Base-by-base conservation (phyloP, 2,113 vertebrate species). In the Zapornia atra region DNA sequence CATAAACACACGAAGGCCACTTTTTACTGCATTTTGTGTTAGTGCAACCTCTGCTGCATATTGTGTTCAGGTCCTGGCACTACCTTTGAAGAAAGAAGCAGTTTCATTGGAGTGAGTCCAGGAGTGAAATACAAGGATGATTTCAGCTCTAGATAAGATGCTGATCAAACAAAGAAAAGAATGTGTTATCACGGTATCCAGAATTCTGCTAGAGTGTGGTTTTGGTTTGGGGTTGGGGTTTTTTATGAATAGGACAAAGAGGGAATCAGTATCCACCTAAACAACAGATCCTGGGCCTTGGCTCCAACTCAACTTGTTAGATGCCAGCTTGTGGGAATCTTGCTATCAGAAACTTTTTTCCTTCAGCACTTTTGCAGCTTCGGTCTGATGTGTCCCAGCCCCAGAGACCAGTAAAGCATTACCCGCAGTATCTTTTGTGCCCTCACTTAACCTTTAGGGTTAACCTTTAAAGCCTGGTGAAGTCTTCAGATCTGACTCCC, bases 51-150 rank as follows among this genome's bases (percentile, higher is more conserved):
- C 59, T 91, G 76, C 76, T 56, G 12, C 40, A 18, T 19, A 15
- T 24, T 75, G 48, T 71, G 24, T 61, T 91, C 86, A 84, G 57
- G 14, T 4, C 91, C n/a, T 70, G 57, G 25, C 48, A 38, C 38
- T 95, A 24, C 26, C 42, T 92, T 64, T 94, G 38, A 88, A 79
- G 29, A 94, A 92, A 92, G 22, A 86, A 93, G 82, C 88, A 59
- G 66, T 48, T 90, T 92, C 1, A 0, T 46, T 96, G 86, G 73
- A 95, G 44, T 40, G 26, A 86, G 18, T 64, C 70, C 65, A 19
- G 17, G 21, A 11, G 29, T 82, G 65, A 79, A 91, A 93, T 86
- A 9, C 18, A 75, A 68, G 53, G 24, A 65, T 89, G 48, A 92
- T 92, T 96, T 92, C 80, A 82, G 57, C 38, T 84, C 34, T 79